These are phyloP conservation scores for Cryptotis parvus DNA, from an alignment of 2,113 vertebrate genomes.

Conservation along the genomic window DNA sequence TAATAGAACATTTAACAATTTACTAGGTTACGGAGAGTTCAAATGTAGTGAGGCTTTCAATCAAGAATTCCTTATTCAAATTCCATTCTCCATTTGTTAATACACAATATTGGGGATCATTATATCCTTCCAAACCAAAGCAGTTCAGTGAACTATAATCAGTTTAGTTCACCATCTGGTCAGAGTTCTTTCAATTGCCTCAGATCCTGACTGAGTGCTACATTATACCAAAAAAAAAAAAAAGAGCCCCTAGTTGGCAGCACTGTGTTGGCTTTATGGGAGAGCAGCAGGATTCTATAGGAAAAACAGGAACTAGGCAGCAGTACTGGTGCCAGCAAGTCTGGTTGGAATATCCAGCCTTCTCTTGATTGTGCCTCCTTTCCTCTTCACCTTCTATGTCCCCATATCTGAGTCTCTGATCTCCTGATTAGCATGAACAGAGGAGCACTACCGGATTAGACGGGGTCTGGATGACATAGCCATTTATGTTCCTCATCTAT, in stretches of 20 bases:
- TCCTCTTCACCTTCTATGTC: not conserved
- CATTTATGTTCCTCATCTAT: not conserved
- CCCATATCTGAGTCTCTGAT: not conserved
- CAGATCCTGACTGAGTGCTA: not conserved
- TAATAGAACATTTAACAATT: conserved; percentile 61
- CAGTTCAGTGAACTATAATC: not conserved
- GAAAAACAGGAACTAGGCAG: not conserved
- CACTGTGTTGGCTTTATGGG: not conserved
- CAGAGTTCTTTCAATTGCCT: not conserved
- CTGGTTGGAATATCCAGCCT: not conserved
- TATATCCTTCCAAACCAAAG: not conserved
- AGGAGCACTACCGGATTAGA: not conserved
- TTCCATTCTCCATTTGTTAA: not conserved
- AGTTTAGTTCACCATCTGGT: conserved; percentile 52
- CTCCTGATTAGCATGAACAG: accelerated
- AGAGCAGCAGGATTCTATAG: not conserved
- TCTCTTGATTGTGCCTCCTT: too few species aligned
- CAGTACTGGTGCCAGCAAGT: not conserved
- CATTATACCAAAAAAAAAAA: not conserved
- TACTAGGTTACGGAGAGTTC: conserved; percentile 61
- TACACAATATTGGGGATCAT: not conserved
- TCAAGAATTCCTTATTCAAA: conserved; percentile 19
- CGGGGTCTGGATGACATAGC: accelerated
- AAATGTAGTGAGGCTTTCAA: not conserved
- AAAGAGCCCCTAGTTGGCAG: not conserved